Evolutionary conservation across 2,113 vertebrate species (phyloP).

Genomic region (Chrysemys picta): DNA sequence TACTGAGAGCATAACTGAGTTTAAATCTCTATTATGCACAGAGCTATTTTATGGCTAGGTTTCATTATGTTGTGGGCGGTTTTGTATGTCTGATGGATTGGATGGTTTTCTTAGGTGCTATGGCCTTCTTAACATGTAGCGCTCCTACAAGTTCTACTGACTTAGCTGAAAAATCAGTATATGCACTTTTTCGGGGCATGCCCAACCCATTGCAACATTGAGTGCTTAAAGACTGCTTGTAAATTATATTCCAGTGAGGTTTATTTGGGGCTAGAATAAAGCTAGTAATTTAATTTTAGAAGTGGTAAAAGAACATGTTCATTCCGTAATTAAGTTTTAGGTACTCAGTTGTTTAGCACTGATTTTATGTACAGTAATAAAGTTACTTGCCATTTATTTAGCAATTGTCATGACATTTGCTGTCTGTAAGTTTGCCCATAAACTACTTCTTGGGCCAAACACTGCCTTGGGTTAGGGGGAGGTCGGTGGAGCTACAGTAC

Average conservation of each 20-base stretch:
- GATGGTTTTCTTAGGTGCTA: not conserved
- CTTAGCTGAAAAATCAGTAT: not conserved
- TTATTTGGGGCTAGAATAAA: not conserved
- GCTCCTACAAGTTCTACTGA: not conserved
- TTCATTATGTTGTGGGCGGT: not conserved
- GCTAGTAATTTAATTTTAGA: not conserved
- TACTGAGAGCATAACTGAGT: not conserved
- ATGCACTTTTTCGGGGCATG: not conserved
- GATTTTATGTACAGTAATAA: not conserved
- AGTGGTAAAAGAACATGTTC: not conserved
- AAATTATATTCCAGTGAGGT: not conserved
- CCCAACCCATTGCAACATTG: not conserved
- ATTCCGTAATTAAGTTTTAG: not conserved
- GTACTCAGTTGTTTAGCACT: not conserved
- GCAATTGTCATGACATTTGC: not conserved
- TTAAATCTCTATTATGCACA: not conserved
- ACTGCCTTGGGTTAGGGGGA: not conserved
- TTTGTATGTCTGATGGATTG: not conserved
- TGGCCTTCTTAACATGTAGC: not conserved
- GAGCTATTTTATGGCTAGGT: not conserved
- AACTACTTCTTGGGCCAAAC: too few species aligned
- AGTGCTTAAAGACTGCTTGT: not conserved
- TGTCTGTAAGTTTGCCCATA: not conserved
- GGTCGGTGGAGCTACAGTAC: not conserved
- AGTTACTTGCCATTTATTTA: not conserved